Base-by-base conservation (phyloP, 1,140 invertebrate species). In the Drosophila ohnishii region DNA sequence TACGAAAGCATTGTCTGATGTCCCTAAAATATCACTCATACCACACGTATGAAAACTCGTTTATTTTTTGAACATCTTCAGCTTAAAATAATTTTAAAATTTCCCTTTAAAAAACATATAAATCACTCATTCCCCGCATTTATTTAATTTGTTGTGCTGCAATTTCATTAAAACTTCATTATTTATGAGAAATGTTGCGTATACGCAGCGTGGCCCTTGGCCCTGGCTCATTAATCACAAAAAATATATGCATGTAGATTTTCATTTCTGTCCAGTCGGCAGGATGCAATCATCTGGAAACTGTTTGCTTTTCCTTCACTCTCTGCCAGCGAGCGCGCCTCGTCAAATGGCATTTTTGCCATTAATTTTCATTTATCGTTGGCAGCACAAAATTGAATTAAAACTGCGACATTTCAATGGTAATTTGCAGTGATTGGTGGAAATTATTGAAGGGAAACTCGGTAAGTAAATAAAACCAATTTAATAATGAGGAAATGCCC, bases 321-420 rank as follows among this genome's bases (percentile, higher is more conserved):
- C 22, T 10, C 47, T 66, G 75, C 69, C 22, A 28, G 45, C 45
- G 13, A 39, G 39, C 8, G 39, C 7, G 13, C 47, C 32, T 57
- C 72, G 66, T 61, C 74, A 70, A 87, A 63, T 65, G 51, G 16
- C 60, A 63, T 55, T 87, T 58, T 40, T 48, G 60, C 48, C 67
- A 87, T 86, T 86, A 72, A 87, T 86, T 82, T 83, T 70, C 59
- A 70, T 87, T 82, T 87, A 75, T 75, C 72, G 37, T 32, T 42
- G 47, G 42, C 39, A 60, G 56, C 16, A 34, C 32, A 34, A 45
- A 75, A 51, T 75, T 60, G 47, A 66, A 75, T 61, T 61, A 62
- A 72, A 72, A 44, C 22, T 57, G 51, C 66, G 65, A 45, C 39
- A 37, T 61, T 73, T 51, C 32, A 32, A 44, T 44, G 30, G 37